Conservation (phyloP, 2,113 vertebrate genomes). For the Talpa occidentalis region DNA sequence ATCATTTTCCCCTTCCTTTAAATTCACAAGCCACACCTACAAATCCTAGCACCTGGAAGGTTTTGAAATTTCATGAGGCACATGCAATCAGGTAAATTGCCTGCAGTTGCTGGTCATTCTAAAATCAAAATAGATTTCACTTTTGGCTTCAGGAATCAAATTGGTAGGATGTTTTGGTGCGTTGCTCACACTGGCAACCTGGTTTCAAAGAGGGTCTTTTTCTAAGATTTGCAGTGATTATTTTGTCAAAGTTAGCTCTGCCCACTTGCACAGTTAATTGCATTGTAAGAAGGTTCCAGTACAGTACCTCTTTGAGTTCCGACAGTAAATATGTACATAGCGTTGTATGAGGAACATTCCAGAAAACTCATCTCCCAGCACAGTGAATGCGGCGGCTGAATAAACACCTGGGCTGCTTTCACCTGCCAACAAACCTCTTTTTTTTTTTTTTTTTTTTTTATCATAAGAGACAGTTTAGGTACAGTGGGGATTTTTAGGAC, state of each 20-base stretch:
- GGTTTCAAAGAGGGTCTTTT: neutral
- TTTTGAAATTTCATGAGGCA: neutral
- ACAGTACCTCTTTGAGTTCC: constrained; percentile 48
- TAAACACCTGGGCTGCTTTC: constrained; percentile 10
- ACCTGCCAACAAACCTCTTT: neutral
- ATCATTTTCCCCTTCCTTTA: neutral
- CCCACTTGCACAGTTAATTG: constrained; percentile 47
- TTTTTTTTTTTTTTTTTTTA: neutral
- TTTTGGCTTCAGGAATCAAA: neutral
- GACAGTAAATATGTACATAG: neutral
- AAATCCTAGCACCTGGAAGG: constrained; percentile 5
- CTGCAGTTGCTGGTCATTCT: neutral
- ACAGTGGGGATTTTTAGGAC: neutral
- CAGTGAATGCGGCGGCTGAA: neutral
- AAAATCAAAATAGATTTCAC: neutral
- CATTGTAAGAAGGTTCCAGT: constrained; percentile 84
- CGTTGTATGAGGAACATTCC: constrained; percentile 44
- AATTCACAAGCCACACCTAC: neutral
- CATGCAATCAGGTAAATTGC: neutral
- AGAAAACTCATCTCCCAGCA: neutral
- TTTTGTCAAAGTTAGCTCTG: constrained; percentile 30
- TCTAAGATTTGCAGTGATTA: neutral
- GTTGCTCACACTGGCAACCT: neutral
- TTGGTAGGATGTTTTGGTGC: neutral
- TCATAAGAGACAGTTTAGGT: neutral